Evolutionary conservation across 1,140 invertebrate genomes (phyloP).

Genomic region (Drosophila pandora): DNA sequence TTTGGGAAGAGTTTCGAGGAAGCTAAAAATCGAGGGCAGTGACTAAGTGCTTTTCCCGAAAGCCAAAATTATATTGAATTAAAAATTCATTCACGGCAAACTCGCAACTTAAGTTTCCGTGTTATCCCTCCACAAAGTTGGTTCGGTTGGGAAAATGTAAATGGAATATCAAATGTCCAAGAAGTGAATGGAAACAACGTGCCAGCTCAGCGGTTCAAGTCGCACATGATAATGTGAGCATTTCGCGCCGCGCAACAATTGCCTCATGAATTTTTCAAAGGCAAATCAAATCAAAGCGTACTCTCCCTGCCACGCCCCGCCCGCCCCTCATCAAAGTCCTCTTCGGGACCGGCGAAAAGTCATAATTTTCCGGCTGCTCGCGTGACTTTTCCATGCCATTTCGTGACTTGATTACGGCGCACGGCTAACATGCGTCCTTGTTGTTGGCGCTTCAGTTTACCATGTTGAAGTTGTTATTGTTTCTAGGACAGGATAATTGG

Average conservation of each 20-base stretch:
- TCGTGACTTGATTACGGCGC: slow-evolving; percentile 72
- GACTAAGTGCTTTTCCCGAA: slow-evolving; percentile 31
- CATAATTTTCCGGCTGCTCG: slow-evolving; percentile 75
- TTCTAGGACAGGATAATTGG: slow-evolving; percentile 26
- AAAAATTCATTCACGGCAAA: slow-evolving; percentile 26
- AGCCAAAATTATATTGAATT: slow-evolving; percentile 23
- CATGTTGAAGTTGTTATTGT: slow-evolving; percentile 13
- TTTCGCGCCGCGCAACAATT: slow-evolving; percentile 60
- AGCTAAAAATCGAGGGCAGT: slow-evolving; percentile 12
- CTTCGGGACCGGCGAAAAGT: slow-evolving; percentile 31
- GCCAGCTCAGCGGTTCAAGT: slow-evolving; percentile 35
- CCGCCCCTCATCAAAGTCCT: slow-evolving; percentile 34
- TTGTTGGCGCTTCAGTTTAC: slow-evolving; percentile 18
- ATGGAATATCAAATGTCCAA: slow-evolving; percentile 49
- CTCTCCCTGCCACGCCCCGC: slow-evolving; percentile 33
- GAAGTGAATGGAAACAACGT: slow-evolving; percentile 27
- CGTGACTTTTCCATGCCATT: slow-evolving; percentile 71
- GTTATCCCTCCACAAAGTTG: slow-evolving; percentile 12
- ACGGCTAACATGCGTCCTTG: slow-evolving; percentile 54
- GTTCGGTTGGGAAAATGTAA: slow-evolving; percentile 14
- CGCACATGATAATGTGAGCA: slow-evolving; percentile 55
- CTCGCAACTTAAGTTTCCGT: neutral
- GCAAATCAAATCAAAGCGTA: slow-evolving; percentile 69
- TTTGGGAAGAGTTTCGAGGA: neutral
- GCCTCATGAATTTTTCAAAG: slow-evolving; percentile 74